These are phyloP conservation scores for Agrypnia vestita DNA, from an alignment of 1,140 invertebrate genomes.

Conservation along the genomic window DNA sequence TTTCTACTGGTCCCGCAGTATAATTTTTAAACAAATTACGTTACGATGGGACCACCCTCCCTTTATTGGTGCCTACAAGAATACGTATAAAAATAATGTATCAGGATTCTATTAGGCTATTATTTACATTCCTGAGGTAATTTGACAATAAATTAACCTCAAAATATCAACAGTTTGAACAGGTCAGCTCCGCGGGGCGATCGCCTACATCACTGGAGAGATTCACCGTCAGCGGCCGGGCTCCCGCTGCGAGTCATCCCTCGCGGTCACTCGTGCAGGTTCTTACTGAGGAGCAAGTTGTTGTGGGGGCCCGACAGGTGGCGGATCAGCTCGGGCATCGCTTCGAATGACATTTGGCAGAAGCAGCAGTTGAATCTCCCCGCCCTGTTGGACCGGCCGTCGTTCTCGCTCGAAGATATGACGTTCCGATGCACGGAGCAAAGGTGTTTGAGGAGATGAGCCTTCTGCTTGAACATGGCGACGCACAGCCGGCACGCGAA, in stretches of 20 bases:
- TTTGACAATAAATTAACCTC: constrained; percentile 55
- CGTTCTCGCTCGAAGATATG: constrained; percentile 82
- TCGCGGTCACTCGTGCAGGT: constrained; percentile 82
- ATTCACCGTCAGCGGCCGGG: constrained; percentile 56
- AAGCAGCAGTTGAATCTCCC: constrained; percentile 88
- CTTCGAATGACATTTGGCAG: constrained; percentile 87
- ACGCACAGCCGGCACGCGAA: constrained; percentile 90
- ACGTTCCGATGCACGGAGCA: constrained; percentile 90
- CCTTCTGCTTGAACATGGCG: constrained; percentile 92
- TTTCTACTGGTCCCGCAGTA: constrained; percentile 73
- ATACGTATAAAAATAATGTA: constrained; percentile 53
- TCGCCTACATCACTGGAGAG: constrained; percentile 56
- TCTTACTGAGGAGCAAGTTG: constrained; percentile 88
- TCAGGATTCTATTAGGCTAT: constrained; percentile 53
- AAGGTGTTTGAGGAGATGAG: constrained; percentile 87
- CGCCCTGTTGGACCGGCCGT: constrained; percentile 77
- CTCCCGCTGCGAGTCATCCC: constrained; percentile 62
- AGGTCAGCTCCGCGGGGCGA: constrained; percentile 53
- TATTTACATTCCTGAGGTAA: constrained; percentile 58
- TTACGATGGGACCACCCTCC: constrained; percentile 68
- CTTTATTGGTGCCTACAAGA: constrained; percentile 47
- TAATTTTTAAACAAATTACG: constrained; percentile 76
- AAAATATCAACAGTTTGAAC: constrained; percentile 61
- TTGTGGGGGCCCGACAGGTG: constrained; percentile 90
- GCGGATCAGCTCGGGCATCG: constrained; percentile 86